Conservation (phyloP, 2,888 invertebrate species). For the Gryllus longicercus region DNA sequence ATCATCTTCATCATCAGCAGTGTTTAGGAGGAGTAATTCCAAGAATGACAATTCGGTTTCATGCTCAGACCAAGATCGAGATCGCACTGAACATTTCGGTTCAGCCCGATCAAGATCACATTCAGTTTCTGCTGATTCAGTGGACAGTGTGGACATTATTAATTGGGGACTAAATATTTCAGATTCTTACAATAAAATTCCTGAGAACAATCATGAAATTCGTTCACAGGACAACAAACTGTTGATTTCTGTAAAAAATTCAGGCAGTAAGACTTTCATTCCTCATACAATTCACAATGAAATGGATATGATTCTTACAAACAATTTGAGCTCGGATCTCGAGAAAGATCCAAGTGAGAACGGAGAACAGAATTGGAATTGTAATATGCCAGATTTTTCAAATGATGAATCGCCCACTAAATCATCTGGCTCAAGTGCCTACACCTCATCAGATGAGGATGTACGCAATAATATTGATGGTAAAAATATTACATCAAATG, state of each 20-base stretch:
- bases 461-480: conserved; percentile 1
- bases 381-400: conserved; percentile 26
- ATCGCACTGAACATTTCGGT: neutral
- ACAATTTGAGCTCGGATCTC: neutral
- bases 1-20: conserved; percentile 27
- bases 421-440: conserved; percentile 26
- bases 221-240: neutral
- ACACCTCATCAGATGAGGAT: conserved; percentile 21
- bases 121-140: conserved; percentile 30
- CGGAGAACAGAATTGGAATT: neutral
- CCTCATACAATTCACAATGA: neutral
- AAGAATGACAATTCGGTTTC: neutral
- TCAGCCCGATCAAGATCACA: conserved; percentile 26
- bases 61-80: neutral
- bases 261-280: neutral
- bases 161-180: neutral
- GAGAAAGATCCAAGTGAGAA: neutral
- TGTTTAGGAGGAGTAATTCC: neutral
- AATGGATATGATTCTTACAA: conserved; percentile 8
- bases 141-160: conserved; percentile 21
- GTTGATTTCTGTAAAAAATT: neutral
- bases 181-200: neutral
- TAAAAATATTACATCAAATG: neutral
- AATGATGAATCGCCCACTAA: conserved; percentile 32
- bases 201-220: neutral